Conservation (phyloP, 2,888 invertebrate genomes). For the Ctenicera cuprea region DNA sequence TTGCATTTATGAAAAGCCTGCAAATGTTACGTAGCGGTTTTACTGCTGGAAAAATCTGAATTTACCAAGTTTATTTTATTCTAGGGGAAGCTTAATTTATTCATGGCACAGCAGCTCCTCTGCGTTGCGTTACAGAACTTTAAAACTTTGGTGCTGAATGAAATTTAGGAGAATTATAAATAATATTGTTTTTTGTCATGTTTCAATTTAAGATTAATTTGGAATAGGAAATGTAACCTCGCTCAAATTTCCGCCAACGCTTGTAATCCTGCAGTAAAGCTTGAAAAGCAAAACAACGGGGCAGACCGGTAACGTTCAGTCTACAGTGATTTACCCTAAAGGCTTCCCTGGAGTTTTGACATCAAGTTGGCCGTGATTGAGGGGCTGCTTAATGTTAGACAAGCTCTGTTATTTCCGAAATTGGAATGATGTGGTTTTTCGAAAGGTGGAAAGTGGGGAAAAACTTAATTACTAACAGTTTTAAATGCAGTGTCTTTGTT, state of each 20-base stretch:
- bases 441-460: too few species aligned
- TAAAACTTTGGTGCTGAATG: background rate
- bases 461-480: too few species aligned
- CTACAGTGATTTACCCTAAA: constrained; percentile 1
- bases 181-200: background rate
- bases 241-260: background rate
- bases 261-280: background rate
- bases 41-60: constrained; percentile 9
- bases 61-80: constrained; percentile 16
- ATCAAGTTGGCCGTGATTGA: constrained; percentile 6
- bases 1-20: background rate
- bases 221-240: too few species aligned
- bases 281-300: too few species aligned
- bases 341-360: constrained; percentile 10
- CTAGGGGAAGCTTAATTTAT: constrained; percentile 17
- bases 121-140: background rate
- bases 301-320: background rate
- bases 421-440: too few species aligned
- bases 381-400: background rate
- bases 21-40: constrained; percentile 13
- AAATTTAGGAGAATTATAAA: constrained; percentile 10
- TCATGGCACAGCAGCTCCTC: constrained; percentile 9
- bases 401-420: background rate
- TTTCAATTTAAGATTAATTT: background rate
- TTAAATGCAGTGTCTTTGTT: too few species aligned